phyloP scores from a whole-genome alignment of 2,113 vertebrate genomes.

The Pterophyllum scalare region DNA sequence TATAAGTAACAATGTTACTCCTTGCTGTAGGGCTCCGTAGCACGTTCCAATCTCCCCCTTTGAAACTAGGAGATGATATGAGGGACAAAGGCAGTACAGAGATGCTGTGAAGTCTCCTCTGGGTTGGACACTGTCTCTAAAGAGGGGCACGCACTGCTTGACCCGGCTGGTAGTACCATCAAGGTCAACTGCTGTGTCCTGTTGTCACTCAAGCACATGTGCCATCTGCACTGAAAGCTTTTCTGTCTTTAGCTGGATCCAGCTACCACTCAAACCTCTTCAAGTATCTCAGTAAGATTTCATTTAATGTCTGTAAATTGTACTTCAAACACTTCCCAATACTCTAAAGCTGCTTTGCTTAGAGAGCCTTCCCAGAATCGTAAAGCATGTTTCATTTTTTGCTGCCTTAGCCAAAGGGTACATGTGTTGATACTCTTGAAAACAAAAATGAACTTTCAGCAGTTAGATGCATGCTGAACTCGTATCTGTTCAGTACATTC shows the following conservation, averaged over 20 bases:
- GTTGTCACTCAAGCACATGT: slow-evolving; percentile 24
- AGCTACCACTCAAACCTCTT: not conserved
- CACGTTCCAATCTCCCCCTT: slow-evolving; percentile 15
- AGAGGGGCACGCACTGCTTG: slow-evolving; percentile 4
- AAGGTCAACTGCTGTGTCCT: not conserved
- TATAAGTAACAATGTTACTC: not conserved
- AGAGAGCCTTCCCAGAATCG: not conserved
- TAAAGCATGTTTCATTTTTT: slow-evolving; percentile 6
- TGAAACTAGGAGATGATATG: not conserved
- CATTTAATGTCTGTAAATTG: slow-evolving; percentile 23
- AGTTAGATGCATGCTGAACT: not conserved
- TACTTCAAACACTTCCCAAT: slow-evolving; percentile 23
- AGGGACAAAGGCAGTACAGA: slow-evolving; percentile 24
- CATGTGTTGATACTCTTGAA: not conserved
- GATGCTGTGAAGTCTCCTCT: slow-evolving; percentile 65
- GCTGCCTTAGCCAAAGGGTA: not conserved
- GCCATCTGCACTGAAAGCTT: slow-evolving; percentile 11
- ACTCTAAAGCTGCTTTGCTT: not conserved
- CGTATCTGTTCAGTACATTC: not conserved
- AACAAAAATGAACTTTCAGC: not conserved
- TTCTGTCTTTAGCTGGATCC: slow-evolving; percentile 7
- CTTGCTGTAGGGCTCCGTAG: not conserved
- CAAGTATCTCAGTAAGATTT: not conserved
- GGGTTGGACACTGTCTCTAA: slow-evolving; percentile 21
- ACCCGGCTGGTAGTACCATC: not conserved